Evolutionary conservation across 2,888 invertebrate species (phyloP).

Genomic region (Papilio elwesi): DNA sequence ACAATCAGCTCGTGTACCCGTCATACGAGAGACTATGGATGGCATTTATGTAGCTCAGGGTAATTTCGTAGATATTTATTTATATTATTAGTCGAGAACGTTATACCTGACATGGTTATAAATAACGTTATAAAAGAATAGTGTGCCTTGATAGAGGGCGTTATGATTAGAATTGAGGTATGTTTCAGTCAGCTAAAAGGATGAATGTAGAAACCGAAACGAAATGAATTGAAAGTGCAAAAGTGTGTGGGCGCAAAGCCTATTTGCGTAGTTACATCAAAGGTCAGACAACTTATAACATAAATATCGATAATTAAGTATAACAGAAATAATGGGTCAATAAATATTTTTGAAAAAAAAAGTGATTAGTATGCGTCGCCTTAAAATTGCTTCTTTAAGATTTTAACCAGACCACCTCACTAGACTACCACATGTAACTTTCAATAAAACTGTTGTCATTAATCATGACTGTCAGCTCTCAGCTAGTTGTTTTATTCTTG

Average conservation of each 20-base stretch:
- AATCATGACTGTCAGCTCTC: background rate
- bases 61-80: conserved; percentile 31
- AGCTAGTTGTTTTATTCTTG: conserved; percentile 17
- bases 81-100: conserved; percentile 20
- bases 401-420: background rate
- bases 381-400: background rate
- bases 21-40: conserved; percentile 15
- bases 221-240: background rate
- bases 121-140: background rate
- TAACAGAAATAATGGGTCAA: too few species aligned
- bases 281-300: too few species aligned
- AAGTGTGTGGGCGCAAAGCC: background rate
- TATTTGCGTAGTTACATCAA: background rate
- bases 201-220: background rate
- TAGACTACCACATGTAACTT: conserved; percentile 7
- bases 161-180: background rate
- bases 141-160: background rate
- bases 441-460: conserved; percentile 14
- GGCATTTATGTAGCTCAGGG: conserved; percentile 15
- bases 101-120: background rate
- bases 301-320: too few species aligned
- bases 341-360: too few species aligned
- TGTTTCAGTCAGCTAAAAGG: background rate
- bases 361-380: background rate
- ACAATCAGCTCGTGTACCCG: conserved; percentile 28